Conservation (phyloP, 2,888 invertebrate genomes). For the Acanthoscelides obtectus region DNA sequence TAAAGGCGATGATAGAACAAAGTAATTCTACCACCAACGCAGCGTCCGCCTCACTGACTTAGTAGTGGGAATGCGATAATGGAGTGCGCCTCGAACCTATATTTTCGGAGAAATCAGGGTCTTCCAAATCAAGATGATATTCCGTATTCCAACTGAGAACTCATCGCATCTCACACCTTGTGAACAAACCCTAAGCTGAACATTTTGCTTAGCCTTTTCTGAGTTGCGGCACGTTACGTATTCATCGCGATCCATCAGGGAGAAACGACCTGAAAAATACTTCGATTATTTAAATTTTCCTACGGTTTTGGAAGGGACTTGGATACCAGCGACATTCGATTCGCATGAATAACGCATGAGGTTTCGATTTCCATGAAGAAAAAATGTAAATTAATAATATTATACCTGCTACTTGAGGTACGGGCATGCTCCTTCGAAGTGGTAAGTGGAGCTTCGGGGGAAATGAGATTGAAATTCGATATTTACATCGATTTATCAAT, state of each 20-base stretch:
- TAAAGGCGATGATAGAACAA: no score
- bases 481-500: no score
- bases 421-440: not conserved
- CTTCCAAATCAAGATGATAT: no score
- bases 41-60: no score
- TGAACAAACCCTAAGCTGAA: not conserved
- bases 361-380: not conserved
- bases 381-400: not conserved
- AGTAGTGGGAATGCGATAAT: no score
- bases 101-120: no score
- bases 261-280: constrained; percentile 39
- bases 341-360: not conserved
- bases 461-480: no score
- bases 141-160: no score
- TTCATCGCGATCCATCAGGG: constrained; percentile 40
- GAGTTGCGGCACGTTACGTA: constrained; percentile 38
- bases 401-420: not conserved
- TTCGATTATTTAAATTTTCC: constrained; percentile 38
- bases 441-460: not conserved
- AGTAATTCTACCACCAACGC: no score
- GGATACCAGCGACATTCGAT: not conserved
- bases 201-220: constrained; percentile 16
- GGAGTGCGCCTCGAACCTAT: no score
- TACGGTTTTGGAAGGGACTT: not conserved
- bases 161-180: not conserved